Conservation (phyloP, 2,797 vertebrate species). For the Melanotaenia pygmaea region DNA sequence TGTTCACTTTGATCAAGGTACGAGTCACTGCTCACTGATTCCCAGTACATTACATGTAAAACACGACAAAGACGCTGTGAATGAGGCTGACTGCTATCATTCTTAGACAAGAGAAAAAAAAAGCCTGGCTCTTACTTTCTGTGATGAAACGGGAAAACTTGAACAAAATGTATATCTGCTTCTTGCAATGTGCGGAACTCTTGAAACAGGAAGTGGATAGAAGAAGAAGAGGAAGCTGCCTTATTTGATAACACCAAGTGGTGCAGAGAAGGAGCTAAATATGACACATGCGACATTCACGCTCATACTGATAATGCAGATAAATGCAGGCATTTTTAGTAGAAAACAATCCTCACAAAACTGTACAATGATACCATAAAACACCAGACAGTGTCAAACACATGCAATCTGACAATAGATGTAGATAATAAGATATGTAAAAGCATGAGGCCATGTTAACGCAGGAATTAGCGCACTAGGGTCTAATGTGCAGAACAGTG, state of each 20-base stretch:
- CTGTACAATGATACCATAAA: background rate
- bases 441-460: background rate
- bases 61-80: no score
- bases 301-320: constrained; percentile 8
- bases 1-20: background rate
- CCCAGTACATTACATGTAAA: background rate
- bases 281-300: constrained; percentile 24
- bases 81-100: background rate
- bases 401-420: background rate
- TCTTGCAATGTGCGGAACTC: constrained; percentile 59
- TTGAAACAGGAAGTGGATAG: constrained; percentile 83
- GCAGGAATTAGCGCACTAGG: background rate
- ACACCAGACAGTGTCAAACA: background rate
- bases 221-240: constrained; percentile 80
- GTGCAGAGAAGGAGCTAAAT: constrained; percentile 47
- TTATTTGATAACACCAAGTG: constrained; percentile 78
- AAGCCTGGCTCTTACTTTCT: background rate
- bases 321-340: constrained; percentile 11
- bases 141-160: constrained; percentile 18
- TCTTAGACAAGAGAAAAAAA: background rate
- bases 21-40: background rate
- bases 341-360: background rate
- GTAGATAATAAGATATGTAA: background rate
- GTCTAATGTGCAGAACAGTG: constrained; percentile 1
- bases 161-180: background rate